Base-by-base conservation (phyloP, 2,797 vertebrate species). In the Xenops minutus region DNA sequence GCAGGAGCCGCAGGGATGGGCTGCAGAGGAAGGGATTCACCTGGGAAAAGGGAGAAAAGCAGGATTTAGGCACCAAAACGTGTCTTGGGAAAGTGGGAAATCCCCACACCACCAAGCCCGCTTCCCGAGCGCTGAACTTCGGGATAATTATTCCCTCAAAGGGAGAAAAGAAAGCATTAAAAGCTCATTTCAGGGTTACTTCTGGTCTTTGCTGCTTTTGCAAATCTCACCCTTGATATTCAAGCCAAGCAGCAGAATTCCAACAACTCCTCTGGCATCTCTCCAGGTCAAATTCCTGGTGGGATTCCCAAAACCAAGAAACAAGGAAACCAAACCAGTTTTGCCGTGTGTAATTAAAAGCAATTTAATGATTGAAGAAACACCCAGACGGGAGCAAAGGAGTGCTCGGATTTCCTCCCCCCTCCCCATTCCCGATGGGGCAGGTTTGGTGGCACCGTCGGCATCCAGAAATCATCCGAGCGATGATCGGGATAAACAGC, bases 321-420 rank as follows among this genome's bases (percentile, higher is more conserved):
- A 84, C 39, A 41, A 67, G 87, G 96, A 85, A 92, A 91, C 59
- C 41, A 30, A 93, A 91, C 85, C 84, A 85, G 93, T 93, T 95
- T 91, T 82, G 44, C 91, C 48, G 8, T 29, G 72, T 2, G 9
- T 75, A 91, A 92, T 92, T 89, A 80, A 68, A 83, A 17, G 69
- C 63, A 80, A 89, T 85, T 85, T 62, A 49, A 88, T 10, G 23
- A 43, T 56, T 71, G 68, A 2, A 89, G 91, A 75, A 87, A 85
- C 56, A 29, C 71, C 36, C 69, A 4, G 74, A 71, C 52, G 12
- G 85, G 52, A 77, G 74, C 43, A 26, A 46, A 79, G 1, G 0
- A 91, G 75, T 0, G 1, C 75, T 95, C 52, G 39, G 89, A 22
- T 96, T 96, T 92, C 91, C 76, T 80, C 49, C 72, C 12, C 17